Base-by-base conservation (phyloP, 2,113 vertebrate genomes). In the Cryptomyrus ogoouensis region DNA sequence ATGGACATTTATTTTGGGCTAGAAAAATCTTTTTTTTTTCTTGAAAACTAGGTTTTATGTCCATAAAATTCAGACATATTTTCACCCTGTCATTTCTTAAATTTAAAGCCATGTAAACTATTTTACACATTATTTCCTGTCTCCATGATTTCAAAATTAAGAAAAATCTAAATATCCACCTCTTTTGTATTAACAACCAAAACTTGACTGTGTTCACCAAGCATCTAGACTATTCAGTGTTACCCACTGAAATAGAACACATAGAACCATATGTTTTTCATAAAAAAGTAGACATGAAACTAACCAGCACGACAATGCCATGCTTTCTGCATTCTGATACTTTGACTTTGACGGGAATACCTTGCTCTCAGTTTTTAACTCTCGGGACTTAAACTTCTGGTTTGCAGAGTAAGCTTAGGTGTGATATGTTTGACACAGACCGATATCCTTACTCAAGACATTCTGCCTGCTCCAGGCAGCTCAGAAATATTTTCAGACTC, bases 331-430 rank as follows among this genome's bases (percentile, higher is more conserved):
- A 80, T 80, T 80, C 35, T 70, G 9, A 70, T 70, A 27, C 8
- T 66, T 77, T 24, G 53, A n/a, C 56, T 56, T 56, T 42, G 12
- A 77, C 0, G 35, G 70, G n/a, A 70, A 70, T 70, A 31, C 62
- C n/a, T 70, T 70, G 35, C 74, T 80, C 70, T 39, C 35, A 80
- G 35, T 80, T 80, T 80, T 80, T 80, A 80, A 80, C 74, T 39
- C 35, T 80, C 5, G 0, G 35, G 74, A 42, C 74, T 77, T 77
- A 77, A 77, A 77, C 74, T 80, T 80, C 17, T 19, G 35, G 35
- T 80, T 80, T 80, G 74, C 74, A 80, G 74, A 80, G 74, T 80
- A 35, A 80, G 74, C 74, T 80, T 80, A 80, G 74, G 74, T 80
- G 35, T 39, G 74, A 80, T 80, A 42, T 35, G 74, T 80, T 80